Evolutionary conservation across 1,140 invertebrate species (phyloP).

Genomic region (Musca domestica): DNA sequence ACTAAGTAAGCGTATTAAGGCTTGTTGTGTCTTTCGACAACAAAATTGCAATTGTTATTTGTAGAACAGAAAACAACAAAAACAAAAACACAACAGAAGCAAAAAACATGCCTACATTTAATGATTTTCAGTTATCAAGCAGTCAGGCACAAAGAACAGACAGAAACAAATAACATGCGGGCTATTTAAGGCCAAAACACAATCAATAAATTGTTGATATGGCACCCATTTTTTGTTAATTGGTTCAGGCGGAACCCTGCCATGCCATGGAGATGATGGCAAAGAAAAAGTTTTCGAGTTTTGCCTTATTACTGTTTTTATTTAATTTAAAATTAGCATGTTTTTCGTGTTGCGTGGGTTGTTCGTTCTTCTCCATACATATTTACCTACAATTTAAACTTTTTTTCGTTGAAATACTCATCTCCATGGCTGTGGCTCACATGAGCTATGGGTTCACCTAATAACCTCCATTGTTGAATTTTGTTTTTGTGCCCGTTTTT

Average conservation of each 20-base stretch:
- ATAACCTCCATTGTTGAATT: constrained; percentile 16
- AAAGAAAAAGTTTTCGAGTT: background rate
- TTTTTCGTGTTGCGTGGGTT: background rate
- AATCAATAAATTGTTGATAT: background rate
- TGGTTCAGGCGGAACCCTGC: too few species aligned
- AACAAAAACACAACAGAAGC: too few species aligned
- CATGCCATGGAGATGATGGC: too few species aligned
- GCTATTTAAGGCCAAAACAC: background rate
- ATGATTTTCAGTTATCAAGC: too few species aligned
- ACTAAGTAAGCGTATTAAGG: background rate
- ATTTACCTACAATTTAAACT: constrained; percentile 12
- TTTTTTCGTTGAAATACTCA: background rate
- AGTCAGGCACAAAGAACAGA: too few species aligned
- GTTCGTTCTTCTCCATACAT: background rate
- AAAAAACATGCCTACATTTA: too few species aligned
- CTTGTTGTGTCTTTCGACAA: background rate
- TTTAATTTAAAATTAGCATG: constrained; percentile 15
- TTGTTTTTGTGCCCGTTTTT: background rate
- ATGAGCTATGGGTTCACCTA: constrained; percentile 2
- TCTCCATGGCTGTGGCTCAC: background rate
- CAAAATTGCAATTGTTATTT: constrained; percentile 9
- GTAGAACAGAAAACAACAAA: background rate
- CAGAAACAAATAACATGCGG: background rate
- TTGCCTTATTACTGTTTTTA: background rate
- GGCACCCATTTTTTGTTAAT: too few species aligned